Evolutionary conservation across 2,113 vertebrate species (phyloP), one percentile per base, ranked within the genome.

Genomic region (Gila orcuttii): DNA sequence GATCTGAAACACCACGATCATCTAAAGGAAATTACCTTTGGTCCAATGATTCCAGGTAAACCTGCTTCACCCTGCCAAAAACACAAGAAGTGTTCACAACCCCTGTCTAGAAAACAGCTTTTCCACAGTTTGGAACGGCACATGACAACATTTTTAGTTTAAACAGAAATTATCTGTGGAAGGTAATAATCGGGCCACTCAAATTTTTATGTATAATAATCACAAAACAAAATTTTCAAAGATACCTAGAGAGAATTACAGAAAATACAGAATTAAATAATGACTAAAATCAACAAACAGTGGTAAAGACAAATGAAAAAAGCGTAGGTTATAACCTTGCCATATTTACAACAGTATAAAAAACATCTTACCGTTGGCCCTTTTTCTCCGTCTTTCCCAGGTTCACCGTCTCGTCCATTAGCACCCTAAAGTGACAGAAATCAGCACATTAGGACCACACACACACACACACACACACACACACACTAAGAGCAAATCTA

Each of bases 51-150:
- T 55, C 97, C 98, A 25, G 85, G 89, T 28, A 89, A 86, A 57
- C 97, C 97, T 85, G 87, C 88, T 66, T 96, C 95, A 86, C 98
- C 98, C 98, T 99, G 93, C 86, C 88, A 94, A 88, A 93, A 76
- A 13, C 28, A 80, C n/a, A 8, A 74, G 6, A 89, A 6, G 36
- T 39, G 21, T 47, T 25, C 42, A 42, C 8, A 42, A 42, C 39
- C 42, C 8, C 78, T 83, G 62, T 2, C 12, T 31, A 25, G 62
- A 28, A 13, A 50, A 13, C 12, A 50, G 47, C 47, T 13, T 50
- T 4, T 50, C 47, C 0, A 13, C 47, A 15, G 60, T 25, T 2
- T 10, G 23, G 3, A 62, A 1, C 3, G 9, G n/a, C 2, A 25
- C 4, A 13, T 47, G 45, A 47, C 10, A 12, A 13, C 47, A 12